A percentile compares a stretch with the other conserved stretches of the same genome.
phyloP scores from a whole-genome alignment of 2,113 vertebrate species.

The Eptesicus fuscus region DNA sequence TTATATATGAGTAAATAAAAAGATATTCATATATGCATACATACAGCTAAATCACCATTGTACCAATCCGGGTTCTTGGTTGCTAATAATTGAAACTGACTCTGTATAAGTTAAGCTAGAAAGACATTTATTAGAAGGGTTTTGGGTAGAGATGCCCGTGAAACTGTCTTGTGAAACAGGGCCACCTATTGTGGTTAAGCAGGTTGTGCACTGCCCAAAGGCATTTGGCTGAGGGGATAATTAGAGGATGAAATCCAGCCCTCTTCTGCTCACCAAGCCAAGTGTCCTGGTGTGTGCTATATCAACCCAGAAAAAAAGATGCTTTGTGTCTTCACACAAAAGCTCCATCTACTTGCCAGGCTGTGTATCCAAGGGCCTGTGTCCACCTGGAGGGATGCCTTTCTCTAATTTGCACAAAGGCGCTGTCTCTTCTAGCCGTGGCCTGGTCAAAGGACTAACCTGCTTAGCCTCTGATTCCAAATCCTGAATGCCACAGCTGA shows the following conservation, averaged over 20 bases:
- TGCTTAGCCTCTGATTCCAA: neutral
- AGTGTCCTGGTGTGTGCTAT: neutral
- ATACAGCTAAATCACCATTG: neutral
- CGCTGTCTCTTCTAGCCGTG: neutral
- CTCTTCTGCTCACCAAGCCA: neutral
- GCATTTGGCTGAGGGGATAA: neutral
- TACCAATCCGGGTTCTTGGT: neutral
- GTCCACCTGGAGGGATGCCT: neutral
- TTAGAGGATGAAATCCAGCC: neutral
- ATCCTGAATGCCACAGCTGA: neutral
- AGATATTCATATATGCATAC: neutral
- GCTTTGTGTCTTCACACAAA: neutral
- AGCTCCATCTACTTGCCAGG: neutral
- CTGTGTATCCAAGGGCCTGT: neutral
- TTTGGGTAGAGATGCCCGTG: neutral
- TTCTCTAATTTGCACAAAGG: neutral
- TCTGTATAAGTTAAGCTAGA: neutral
- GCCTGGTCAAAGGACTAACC: neutral
- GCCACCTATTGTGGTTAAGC: neutral
- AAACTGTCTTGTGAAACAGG: neutral
- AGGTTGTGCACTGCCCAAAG: neutral
- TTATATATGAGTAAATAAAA: neutral
- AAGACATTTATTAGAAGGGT: neutral
- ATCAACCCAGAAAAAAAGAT: neutral
- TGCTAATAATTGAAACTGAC: neutral